Base-by-base conservation (phyloP, 2,113 vertebrate genomes). In the Sigmodon hispidus region DNA sequence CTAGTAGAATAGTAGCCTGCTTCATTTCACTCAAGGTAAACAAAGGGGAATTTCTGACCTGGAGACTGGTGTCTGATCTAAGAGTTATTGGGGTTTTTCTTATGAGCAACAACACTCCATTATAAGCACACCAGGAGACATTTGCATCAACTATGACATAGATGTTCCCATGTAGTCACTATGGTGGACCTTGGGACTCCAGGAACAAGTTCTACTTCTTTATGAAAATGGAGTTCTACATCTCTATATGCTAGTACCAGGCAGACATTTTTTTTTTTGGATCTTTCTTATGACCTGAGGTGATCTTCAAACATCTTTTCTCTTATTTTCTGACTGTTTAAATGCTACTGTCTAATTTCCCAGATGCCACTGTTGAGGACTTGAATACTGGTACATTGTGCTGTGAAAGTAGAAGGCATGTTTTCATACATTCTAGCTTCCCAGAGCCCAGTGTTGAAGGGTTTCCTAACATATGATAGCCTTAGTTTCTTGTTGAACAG, bases 11-110 rank as follows among this genome's bases (percentile, higher is more conserved):
- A n/a, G n/a, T 3, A 1, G 9, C n/a, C 52, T 85, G 45, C 34
- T 92, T 91, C 24, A 45, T 76, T 90, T 92, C 77, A 87, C 84
- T 88, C 26, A 95, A 69, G 40, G 15, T 50, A 15, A 55, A 12
- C 29, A 81, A 48, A 79, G 43, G 34, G 50, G n/a, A 67, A 11
- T 55, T 24, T 29, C 6, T 40, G 10, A 67, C 40, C 81, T 89
- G 34, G 65, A 72, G 26, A 86, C 4, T 57, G 43, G 12, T 0
- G 1, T 11, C 22, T 19, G 48, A 34, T 89, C 67, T 90, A 48
- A 48, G n/a, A 50, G 73, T 83, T 83, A 4, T 81, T n/a, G 10
- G 17, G 29, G 0, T 12, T 63, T 77, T 89, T 50, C 26, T 59
- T 90, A 2, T 43, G 63, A 89, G 50, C 29, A 70, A 36, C 52